Evolutionary conservation across 2,797 vertebrate genomes (phyloP).

Genomic region (Etheostoma nigrum): DNA sequence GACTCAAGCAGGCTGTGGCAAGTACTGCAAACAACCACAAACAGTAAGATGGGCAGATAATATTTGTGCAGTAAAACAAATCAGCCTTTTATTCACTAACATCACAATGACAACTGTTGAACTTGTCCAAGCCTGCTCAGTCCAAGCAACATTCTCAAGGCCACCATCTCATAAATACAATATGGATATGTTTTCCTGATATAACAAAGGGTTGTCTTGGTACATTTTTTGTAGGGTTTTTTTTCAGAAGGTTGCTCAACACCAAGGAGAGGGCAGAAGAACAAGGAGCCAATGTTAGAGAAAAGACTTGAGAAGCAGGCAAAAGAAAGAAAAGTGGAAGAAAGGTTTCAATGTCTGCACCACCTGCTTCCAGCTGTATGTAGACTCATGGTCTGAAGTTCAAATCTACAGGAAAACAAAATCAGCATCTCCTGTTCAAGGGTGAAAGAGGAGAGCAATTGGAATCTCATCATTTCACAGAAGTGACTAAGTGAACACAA

Average conservation of each 20-base stretch:
- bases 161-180: conserved; percentile 31
- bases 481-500: conserved; percentile 71
- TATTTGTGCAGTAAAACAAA: conserved; percentile 63
- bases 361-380: conserved; percentile 43
- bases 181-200: conserved; percentile 24
- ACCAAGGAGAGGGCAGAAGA: background rate
- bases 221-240: conserved; percentile 3
- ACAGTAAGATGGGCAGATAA: conserved; percentile 60
- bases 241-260: background rate
- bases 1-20: conserved; percentile 74
- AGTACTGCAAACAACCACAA: conserved; percentile 61
- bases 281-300: background rate
- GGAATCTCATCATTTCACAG: conserved; percentile 77
- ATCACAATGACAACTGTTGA: conserved; percentile 57
- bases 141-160: conserved; percentile 41
- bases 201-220: conserved; percentile 33
- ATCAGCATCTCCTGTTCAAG: conserved; percentile 43
- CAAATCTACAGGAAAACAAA: conserved; percentile 62
- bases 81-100: conserved; percentile 66
- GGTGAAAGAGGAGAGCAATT: conserved; percentile 45
- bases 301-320: conserved; percentile 2
- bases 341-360: conserved; percentile 13
- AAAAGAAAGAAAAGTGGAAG: conserved; percentile 5
- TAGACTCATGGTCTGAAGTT: conserved; percentile 44
- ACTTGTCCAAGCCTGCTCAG: conserved; percentile 65